Evolutionary conservation across 2,888 invertebrate genomes (phyloP).

Genomic region (Crematogaster levior): DNA sequence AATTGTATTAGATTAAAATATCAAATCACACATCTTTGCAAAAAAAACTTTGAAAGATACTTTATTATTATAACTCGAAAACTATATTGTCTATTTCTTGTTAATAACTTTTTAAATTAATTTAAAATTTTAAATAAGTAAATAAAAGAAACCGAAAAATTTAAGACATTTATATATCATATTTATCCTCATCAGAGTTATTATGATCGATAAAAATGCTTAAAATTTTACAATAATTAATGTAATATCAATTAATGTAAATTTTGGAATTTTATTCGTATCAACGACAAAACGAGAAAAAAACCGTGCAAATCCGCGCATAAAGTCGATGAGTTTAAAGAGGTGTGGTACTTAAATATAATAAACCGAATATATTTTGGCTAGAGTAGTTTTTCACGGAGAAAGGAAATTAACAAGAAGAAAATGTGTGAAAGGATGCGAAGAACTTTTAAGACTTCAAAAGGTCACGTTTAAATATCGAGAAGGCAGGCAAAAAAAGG

Average conservation of each 20-base stretch:
- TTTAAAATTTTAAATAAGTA: neutral
- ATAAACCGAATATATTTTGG: constrained; percentile 74
- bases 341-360: constrained; percentile 70
- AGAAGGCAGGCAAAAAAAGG: constrained; percentile 44
- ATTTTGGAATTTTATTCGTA: neutral
- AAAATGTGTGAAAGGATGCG: constrained; percentile 65
- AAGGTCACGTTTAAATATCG: constrained; percentile 55
- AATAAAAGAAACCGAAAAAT: neutral
- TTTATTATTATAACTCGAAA: neutral
- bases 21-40: neutral
- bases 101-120: neutral
- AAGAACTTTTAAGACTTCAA: constrained; percentile 59
- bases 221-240: neutral
- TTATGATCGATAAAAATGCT: neutral
- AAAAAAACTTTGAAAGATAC: neutral
- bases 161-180: neutral
- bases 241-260: constrained; percentile 3
- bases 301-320: constrained; percentile 66
- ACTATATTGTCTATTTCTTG: neutral
- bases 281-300: constrained; percentile 36
- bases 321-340: constrained; percentile 68
- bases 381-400: constrained; percentile 64
- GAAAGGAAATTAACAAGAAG: constrained; percentile 50
- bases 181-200: neutral
- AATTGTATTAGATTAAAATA: neutral